phyloP scores from a whole-genome alignment of 2,888 invertebrate species.

The Stenichneumon culpator region DNA sequence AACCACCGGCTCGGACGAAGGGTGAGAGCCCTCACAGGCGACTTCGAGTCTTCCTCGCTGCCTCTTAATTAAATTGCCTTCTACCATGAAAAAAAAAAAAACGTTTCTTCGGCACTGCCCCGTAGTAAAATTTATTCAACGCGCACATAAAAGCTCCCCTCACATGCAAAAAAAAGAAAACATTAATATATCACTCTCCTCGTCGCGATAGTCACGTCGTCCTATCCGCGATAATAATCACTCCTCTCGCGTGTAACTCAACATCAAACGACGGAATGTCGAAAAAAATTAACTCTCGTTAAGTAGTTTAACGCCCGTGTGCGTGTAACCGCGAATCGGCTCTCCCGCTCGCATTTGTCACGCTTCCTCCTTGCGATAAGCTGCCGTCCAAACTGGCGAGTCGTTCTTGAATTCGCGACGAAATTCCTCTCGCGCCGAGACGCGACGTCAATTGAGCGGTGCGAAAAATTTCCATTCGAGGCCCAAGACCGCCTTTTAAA shows the following conservation, averaged over 20 bases:
- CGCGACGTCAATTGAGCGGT: not conserved
- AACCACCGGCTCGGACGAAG: conserved; percentile 10
- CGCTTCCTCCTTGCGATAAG: not conserved
- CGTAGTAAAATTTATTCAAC: conserved; percentile 10
- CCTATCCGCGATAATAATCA: not conserved
- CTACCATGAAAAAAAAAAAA: conserved; percentile 6
- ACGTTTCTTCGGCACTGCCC: conserved; percentile 30
- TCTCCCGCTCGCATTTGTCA: conserved; percentile 8
- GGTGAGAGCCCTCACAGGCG: conserved; percentile 19
- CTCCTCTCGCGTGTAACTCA: not conserved
- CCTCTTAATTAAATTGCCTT: conserved; percentile 57
- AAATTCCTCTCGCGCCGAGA: not conserved
- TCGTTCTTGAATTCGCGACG: not conserved
- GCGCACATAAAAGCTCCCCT: not conserved
- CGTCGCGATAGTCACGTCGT: not conserved
- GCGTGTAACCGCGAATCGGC: conserved; percentile 5
- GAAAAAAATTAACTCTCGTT: conserved; percentile 53
- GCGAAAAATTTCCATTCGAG: not conserved
- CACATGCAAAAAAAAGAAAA: not conserved
- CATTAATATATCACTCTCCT: not conserved
- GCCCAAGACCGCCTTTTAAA: no score
- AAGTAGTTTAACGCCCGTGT: conserved; percentile 39
- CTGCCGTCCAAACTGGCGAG: not conserved
- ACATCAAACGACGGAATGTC: conserved; percentile 14
- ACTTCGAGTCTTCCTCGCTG: not conserved